A percentile compares a stretch with the other conserved stretches of the same genome.
Evolutionary conservation across 2,113 vertebrate species (phyloP).

Genomic region (Lophura nycthemera): DNA sequence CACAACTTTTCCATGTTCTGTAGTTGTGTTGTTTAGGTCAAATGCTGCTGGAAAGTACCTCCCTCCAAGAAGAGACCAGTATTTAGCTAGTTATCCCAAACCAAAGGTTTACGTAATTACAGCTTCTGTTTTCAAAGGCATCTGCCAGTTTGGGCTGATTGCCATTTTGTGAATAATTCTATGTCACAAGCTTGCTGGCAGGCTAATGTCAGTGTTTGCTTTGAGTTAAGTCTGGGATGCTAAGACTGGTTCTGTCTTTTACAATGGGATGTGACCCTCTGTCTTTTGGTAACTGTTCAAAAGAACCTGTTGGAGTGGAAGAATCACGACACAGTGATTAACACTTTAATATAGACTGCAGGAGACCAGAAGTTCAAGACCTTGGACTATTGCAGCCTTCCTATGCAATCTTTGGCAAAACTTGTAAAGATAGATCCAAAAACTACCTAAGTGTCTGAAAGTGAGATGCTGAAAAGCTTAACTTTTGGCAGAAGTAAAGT

Average conservation of each 20-base stretch:
- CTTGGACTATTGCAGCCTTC: not conserved
- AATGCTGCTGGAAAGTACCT: constrained; percentile 5
- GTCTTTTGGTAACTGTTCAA: not conserved
- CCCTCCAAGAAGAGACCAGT: not conserved
- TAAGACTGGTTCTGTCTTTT: not conserved
- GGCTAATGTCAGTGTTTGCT: constrained; percentile 4
- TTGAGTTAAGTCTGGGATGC: not conserved
- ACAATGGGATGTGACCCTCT: not conserved
- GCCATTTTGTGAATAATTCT: constrained; percentile 27
- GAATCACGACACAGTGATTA: constrained; percentile 3
- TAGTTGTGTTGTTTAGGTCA: not conserved
- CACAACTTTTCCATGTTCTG: not conserved
- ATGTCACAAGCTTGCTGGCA: constrained; percentile 32
- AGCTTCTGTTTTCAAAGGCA: constrained; percentile 45
- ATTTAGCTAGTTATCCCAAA: constrained; percentile 31
- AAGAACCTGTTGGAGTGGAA: not conserved
- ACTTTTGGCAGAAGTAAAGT: not conserved
- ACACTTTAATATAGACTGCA: not conserved
- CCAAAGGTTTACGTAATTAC: constrained; percentile 4
- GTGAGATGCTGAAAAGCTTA: constrained; percentile 4
- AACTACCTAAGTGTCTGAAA: constrained; percentile 4
- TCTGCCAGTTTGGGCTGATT: not conserved
- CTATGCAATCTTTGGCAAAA: constrained; percentile 35
- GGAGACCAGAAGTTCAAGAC: not conserved
- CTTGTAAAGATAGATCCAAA: not conserved